phyloP scores from a whole-genome alignment of 2,113 vertebrate genomes.

The Gavialis gangeticus region DNA sequence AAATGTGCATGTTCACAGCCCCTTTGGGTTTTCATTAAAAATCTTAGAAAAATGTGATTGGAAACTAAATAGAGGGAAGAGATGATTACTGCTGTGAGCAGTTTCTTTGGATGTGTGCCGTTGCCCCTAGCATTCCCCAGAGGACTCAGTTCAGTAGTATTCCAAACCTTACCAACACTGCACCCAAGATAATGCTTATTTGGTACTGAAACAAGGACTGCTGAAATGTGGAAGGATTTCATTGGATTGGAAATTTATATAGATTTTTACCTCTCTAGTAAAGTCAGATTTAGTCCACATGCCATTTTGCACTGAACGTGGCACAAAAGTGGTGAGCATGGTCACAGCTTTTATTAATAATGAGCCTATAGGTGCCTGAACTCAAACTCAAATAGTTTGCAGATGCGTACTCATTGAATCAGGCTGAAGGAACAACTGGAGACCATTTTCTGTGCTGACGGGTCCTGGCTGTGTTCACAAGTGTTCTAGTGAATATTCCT shows the following conservation, averaged over 20 bases:
- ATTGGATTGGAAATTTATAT: background rate
- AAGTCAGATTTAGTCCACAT: background rate
- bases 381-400: background rate
- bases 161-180: background rate
- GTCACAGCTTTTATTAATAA: background rate
- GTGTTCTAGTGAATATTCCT: accelerated
- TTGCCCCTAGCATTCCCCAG: background rate
- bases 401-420: background rate
- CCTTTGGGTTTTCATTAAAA: background rate
- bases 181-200: background rate
- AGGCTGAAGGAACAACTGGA: background rate
- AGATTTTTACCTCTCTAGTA: background rate
- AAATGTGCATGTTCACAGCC: background rate
- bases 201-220: background rate
- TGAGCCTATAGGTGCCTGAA: background rate
- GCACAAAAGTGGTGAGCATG: background rate
- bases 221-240: background rate
- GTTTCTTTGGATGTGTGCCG: background rate
- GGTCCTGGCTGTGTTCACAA: accelerated
- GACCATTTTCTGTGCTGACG: background rate
- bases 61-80: background rate
- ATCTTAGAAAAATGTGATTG: background rate
- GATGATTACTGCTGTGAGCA: background rate
- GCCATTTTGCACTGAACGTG: no score
- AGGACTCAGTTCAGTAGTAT: background rate